Base-by-base conservation (phyloP, 2,113 vertebrate species). In the Hippocampus guttulatus region DNA sequence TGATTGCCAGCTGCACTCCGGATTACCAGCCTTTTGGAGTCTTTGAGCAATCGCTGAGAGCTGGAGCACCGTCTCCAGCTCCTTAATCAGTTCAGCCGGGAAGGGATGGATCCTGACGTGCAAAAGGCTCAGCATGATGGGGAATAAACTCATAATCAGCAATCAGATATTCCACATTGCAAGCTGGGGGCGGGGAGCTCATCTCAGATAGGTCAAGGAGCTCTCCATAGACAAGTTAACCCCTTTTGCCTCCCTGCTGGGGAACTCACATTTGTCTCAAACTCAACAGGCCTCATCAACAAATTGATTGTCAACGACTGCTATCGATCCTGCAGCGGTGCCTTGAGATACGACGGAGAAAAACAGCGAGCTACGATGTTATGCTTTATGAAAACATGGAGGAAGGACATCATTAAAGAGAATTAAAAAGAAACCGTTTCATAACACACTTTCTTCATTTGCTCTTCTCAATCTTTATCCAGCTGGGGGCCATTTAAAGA, bases 121-220 rank as follows among this genome's bases (percentile, higher is more conserved):
- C 82, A 86, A 89, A 88, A 86, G 78, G 82, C 86, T 88, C 85
- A 66, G 85, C 92, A 58, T 86, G 77, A 89, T 86, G 80, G 90
- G 90, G 85, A 87, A 88, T 84, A 85, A 88, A 87, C 87, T 92
- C 88, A 89, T 92, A 91, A 92, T 92, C 91, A 92, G 91, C 90
- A 93, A 93, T 92, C 91, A 92, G 87, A 86, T 88, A 87, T 89
- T 87, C 85, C 77, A 84, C 85, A 84, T 88, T 84, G 85, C 83
- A 71, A 8, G 79, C 41, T 16, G 38, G 40, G 14, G n/a, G 33
- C 51, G 79, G 84, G 72, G 76, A 78, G 77, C 84, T 88, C 82
- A 79, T 87, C 88, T 86, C 86, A 84, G 80, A 80, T 87, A 89
- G 92, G 92, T 93, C 92, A 93, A 92, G 86, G 81, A 88, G 88